Evolutionary conservation across 1,140 invertebrate species (phyloP).

Genomic region (Doryteuthis pealeii): DNA sequence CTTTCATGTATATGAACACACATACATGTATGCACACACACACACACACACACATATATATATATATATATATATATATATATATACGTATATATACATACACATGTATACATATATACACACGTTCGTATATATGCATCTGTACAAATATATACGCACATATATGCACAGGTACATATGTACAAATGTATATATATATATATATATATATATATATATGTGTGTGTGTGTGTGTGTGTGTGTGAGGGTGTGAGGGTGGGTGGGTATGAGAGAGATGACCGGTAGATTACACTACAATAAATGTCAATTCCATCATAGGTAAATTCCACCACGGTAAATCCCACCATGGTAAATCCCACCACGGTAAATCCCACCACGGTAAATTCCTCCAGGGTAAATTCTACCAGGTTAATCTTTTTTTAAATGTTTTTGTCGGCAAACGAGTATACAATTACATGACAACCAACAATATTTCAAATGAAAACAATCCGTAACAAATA

Average conservation of each 20-base stretch:
- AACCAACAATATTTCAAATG: too few species aligned
- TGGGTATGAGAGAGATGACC: background rate
- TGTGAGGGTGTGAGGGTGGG: too few species aligned
- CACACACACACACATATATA: background rate
- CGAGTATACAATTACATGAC: too few species aligned
- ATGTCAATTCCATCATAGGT: too few species aligned
- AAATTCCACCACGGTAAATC: too few species aligned
- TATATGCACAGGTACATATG: background rate
- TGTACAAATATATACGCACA: background rate
- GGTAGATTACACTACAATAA: too few species aligned
- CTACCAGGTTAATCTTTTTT: too few species aligned
- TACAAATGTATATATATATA: background rate
- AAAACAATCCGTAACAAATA: too few species aligned
- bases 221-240: background rate
- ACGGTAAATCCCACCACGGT: too few species aligned
- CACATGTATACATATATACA: background rate
- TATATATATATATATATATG: background rate
- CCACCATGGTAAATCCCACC: too few species aligned
- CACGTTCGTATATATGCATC: background rate
- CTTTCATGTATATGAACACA: background rate
- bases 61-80: conserved; percentile 7
- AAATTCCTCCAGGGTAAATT: too few species aligned
- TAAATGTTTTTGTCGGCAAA: too few species aligned
- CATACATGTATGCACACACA: background rate
- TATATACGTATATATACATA: background rate